A percentile compares a stretch with the other conserved stretches of the same genome.
Conservation (phyloP, 2,113 vertebrate genomes). For the Cyanoliseus patagonus region DNA sequence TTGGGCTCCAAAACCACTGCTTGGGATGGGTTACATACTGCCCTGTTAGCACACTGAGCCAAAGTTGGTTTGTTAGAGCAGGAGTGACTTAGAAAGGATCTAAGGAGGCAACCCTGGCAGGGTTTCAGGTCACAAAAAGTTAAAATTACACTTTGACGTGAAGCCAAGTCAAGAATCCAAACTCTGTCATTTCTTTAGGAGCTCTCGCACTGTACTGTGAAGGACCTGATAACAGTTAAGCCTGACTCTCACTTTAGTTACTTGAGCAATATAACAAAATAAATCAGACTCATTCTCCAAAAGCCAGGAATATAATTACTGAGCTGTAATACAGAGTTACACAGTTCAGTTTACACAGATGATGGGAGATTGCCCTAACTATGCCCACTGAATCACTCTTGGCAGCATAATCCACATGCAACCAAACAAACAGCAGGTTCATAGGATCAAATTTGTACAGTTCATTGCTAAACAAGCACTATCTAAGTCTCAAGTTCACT, state of each 20-base stretch:
- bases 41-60: background rate
- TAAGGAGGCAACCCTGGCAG: background rate
- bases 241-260: background rate
- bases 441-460: background rate
- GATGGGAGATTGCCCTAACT: background rate
- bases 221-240: background rate
- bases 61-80: background rate
- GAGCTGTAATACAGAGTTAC: background rate
- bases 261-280: background rate
- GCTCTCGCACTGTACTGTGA: background rate
- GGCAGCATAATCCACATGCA: background rate
- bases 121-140: slow-evolving; percentile 3
- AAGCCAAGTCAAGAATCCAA: slow-evolving; percentile 15
- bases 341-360: background rate
- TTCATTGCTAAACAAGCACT: background rate
- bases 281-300: background rate
- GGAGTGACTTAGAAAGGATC: background rate
- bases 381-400: background rate
- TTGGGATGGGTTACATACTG: background rate
- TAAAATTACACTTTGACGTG: background rate
- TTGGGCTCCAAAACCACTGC: background rate
- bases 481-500: slow-evolving; percentile 5
- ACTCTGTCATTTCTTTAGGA: background rate
- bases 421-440: slow-evolving; percentile 2
- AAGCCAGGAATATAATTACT: background rate